These are phyloP conservation scores for Caenorhabditis virilis DNA, from an alignment of 2,888 invertebrate species.

Conservation along the genomic window DNA sequence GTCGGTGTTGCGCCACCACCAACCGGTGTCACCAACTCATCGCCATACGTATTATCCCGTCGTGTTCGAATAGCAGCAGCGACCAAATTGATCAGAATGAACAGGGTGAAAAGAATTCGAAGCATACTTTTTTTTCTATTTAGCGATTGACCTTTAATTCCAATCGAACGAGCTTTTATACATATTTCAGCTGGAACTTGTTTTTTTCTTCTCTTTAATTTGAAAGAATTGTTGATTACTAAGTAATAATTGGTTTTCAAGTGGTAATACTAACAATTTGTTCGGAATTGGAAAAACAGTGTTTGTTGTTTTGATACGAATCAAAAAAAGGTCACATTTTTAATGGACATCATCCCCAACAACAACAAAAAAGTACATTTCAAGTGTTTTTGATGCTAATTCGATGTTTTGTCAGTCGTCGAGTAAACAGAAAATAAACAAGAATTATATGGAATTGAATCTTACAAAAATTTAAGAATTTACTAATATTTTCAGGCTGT, in stretches of 20 bases:
- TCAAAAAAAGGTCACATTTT: too few relatives aligned
- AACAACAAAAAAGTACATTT: background rate
- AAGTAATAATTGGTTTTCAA: too few relatives aligned
- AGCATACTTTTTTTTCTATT: too few relatives aligned
- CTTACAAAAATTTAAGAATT: background rate
- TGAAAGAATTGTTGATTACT: too few relatives aligned
- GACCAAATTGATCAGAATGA: background rate
- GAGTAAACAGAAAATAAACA: background rate
- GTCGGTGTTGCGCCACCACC: constrained; percentile 19
- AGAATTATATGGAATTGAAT: background rate
- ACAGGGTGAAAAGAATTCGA: too few relatives aligned
- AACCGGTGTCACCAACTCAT: constrained; percentile 40
- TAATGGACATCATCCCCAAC: too few relatives aligned
- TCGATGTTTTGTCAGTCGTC: background rate
- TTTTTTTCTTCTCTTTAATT: background rate
- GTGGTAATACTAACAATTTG: too few relatives aligned
- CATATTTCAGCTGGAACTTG: background rate
- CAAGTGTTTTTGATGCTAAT: background rate
- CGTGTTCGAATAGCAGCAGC: constrained; percentile 5
- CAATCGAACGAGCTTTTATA: too few relatives aligned
- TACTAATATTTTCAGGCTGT: background rate
- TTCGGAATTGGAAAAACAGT: too few relatives aligned
- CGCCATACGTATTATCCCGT: constrained; percentile 44
- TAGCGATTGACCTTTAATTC: too few relatives aligned
- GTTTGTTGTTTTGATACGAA: too few relatives aligned